Conservation (phyloP, 1,140 invertebrate species). For the Cotesia typhae region DNA sequence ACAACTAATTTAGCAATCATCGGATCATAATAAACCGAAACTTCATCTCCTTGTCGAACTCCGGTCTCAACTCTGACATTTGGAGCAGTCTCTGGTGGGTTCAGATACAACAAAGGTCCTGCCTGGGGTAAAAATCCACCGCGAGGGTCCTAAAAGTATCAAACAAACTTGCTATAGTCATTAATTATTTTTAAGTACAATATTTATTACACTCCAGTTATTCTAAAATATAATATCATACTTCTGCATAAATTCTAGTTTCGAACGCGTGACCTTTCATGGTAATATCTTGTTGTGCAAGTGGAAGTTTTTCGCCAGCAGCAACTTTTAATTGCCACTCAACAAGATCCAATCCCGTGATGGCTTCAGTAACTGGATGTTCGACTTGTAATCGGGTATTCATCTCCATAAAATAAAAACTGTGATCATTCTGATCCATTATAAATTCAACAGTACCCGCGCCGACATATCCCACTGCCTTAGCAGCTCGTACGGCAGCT, state of each 20-base stretch:
- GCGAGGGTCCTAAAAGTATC: conserved; percentile 70
- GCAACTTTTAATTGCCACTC: conserved; percentile 96
- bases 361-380: conserved; percentile 98
- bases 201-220: neutral
- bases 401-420: conserved; percentile 99
- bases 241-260: conserved; percentile 95
- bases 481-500: conserved; percentile 90
- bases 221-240: conserved; percentile 35
- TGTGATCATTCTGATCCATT: conserved; percentile 79
- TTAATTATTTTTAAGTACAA: neutral
- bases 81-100: conserved; percentile 68
- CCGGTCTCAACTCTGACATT: conserved; percentile 83
- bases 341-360: conserved; percentile 92
- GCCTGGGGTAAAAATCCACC: conserved; percentile 91
- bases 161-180: neutral
- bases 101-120: conserved; percentile 78
- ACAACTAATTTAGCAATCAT: conserved; percentile 99
- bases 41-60: conserved; percentile 82
- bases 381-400: conserved; percentile 95
- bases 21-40: conserved; percentile 98
- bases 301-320: conserved; percentile 83
- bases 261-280: conserved; percentile 88
- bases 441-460: conserved; percentile 98
- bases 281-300: conserved; percentile 80
- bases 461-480: conserved; percentile 94